Evolutionary conservation across 2,113 vertebrate genomes (phyloP).

Genomic region (Gambusia affinis): DNA sequence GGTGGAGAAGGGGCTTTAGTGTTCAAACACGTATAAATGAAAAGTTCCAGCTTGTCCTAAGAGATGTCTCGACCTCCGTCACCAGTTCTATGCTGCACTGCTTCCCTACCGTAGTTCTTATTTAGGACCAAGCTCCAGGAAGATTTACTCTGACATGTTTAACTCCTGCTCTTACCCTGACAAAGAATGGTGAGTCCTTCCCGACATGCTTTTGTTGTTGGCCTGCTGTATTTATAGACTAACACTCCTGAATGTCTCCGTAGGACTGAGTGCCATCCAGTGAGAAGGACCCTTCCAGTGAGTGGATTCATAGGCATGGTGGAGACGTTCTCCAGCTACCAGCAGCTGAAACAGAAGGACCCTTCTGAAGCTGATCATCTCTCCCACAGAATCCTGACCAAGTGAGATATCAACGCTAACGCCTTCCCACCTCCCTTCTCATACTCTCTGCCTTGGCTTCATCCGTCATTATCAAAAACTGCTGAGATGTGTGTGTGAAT

Average conservation of each 20-base stretch:
- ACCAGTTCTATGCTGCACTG: conserved; percentile 61
- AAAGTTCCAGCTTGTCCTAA: not conserved
- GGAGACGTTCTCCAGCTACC: conserved; percentile 75
- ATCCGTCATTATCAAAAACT: conserved; percentile 44
- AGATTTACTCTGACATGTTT: conserved; percentile 73
- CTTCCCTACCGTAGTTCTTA: conserved; percentile 40
- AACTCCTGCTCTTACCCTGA: conserved; percentile 75
- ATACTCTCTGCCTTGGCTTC: conserved; percentile 14
- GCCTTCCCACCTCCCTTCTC: not conserved
- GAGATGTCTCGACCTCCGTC: not conserved
- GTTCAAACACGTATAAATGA: not conserved
- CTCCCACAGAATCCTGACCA: conserved; percentile 67
- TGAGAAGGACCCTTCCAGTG: conserved; percentile 38
- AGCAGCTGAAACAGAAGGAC: conserved; percentile 63
- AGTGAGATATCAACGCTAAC: conserved; percentile 64
- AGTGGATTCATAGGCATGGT: conserved; percentile 73
- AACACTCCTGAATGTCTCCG: not conserved
- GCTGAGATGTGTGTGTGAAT: conserved; percentile 44
- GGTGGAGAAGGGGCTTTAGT: too few relatives aligned
- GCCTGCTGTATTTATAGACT: not conserved
- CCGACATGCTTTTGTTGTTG: not conserved
- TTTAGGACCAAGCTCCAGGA: conserved; percentile 29
- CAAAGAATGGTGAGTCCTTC: conserved; percentile 81
- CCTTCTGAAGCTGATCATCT: conserved; percentile 71
- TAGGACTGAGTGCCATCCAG: conserved; percentile 51